Evolutionary conservation across 2,113 vertebrate genomes (phyloP).

Genomic region (Brachyhypopomus gauderio): DNA sequence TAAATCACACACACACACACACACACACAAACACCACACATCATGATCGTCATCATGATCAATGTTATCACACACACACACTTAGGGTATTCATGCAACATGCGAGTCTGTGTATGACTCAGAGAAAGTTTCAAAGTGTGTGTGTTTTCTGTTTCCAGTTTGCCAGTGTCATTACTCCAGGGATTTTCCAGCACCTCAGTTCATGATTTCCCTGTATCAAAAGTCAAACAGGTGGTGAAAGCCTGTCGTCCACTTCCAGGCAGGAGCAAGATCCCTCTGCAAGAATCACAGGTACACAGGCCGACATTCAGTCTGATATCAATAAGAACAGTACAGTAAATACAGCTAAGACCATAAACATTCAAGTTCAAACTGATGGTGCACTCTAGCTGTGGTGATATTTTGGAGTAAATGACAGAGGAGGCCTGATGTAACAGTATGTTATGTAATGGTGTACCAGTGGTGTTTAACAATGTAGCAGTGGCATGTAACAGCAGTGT

Average conservation of each 20-base stretch:
- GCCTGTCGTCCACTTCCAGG: slow-evolving; percentile 50
- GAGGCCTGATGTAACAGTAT: neutral
- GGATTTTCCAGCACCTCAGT: slow-evolving; percentile 66
- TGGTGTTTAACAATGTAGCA: neutral
- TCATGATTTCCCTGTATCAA: neutral
- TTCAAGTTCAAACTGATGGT: too few relatives aligned
- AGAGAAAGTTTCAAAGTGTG: neutral
- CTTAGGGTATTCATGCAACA: too few relatives aligned
- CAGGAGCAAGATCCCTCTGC: slow-evolving; percentile 53
- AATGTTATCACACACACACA: too few relatives aligned
- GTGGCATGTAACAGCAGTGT: neutral
- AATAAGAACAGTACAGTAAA: too few relatives aligned
- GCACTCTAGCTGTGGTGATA: too few relatives aligned
- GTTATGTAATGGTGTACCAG: neutral
- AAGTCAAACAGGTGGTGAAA: slow-evolving; percentile 47
- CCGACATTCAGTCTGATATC: too few relatives aligned
- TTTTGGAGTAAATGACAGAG: too few relatives aligned
- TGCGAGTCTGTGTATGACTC: too few relatives aligned
- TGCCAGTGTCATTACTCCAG: slow-evolving; percentile 64
- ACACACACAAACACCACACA: too few relatives aligned
- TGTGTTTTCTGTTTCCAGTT: slow-evolving; percentile 48
- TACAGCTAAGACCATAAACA: too few relatives aligned
- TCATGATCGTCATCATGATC: too few relatives aligned
- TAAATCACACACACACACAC: neutral
- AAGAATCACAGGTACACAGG: slow-evolving; percentile 48